A percentile compares a stretch with the other conserved stretches of the same genome.
phyloP scores from a whole-genome alignment of 2,797 vertebrate species.

The Falco concolor region DNA sequence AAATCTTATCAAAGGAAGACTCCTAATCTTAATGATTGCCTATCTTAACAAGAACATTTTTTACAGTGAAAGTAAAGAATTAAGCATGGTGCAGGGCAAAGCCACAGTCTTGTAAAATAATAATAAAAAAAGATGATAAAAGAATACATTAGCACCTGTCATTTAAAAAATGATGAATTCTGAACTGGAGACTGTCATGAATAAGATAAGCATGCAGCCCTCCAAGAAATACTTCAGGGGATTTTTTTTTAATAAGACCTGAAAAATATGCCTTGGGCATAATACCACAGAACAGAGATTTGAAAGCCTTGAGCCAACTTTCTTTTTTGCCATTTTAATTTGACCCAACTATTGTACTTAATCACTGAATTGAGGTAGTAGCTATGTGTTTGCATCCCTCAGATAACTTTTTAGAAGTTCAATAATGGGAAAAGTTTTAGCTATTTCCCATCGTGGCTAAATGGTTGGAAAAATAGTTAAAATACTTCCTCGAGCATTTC shows the following conservation, averaged over 20 bases:
- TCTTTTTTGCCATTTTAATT: constrained; percentile 23
- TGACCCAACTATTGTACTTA: background rate
- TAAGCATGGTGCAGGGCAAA: background rate
- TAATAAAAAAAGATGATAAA: background rate
- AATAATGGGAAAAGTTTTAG: constrained; percentile 29
- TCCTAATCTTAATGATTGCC: background rate
- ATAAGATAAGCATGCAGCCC: background rate
- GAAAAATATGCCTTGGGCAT: background rate
- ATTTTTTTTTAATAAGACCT: constrained; percentile 36
- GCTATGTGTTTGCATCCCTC: background rate
- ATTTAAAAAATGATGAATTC: constrained; percentile 1
- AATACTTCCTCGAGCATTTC: background rate
- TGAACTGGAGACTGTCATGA: background rate
- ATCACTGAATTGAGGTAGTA: background rate
- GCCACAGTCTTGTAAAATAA: background rate
- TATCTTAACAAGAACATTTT: background rate
- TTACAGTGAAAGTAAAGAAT: background rate
- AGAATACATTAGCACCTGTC: background rate
- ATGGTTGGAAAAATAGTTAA: background rate
- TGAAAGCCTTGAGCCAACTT: background rate
- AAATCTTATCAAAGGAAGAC: background rate
- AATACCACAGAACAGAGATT: background rate
- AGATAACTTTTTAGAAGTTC: background rate
- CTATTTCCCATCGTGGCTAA: background rate
- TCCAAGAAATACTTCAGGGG: background rate